Base-by-base conservation (phyloP, 2,888 invertebrate genomes). In the Epirrhoe tristata region DNA sequence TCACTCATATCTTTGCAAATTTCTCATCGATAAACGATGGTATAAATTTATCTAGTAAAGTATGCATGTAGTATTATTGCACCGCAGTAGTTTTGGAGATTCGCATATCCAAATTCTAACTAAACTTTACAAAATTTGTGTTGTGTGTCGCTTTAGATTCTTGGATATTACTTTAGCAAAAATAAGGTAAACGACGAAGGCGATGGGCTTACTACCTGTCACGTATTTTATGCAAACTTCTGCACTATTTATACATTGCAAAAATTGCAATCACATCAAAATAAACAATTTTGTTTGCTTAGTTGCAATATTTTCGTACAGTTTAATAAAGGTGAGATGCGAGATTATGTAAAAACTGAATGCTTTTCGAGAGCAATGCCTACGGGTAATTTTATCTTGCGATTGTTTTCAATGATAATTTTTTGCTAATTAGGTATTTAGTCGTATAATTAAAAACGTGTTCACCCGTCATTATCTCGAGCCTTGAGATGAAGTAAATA, bases 401-500 rank as follows among this genome's bases (percentile, higher is more conserved):
- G 58, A 62, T 62, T 54, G 53, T 61, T 31, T 50, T 54, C 32
- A 48, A 58, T 50, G 61, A 58, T 62, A 53, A 54, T 50, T 67
- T 39, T 58, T 34, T 55, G 54, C 43, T 63, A 43, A 58, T 58
- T 48, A 55, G 53, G 54, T 32, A 58, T 17, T 24, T 43, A 43
- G 6, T 53, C 32, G 50, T 58, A 58, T 54, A 66, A 66, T 62
- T 62, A 53, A 61, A 24, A 61, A 58, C 55, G 3, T 58, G 54
- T 67, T 51, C 58, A 48, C 57, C 50, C 56, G 52, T 31, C 39
- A 58, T 56, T 62, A 61, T 61, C 61, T 57, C 57, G 51, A 48
- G 32, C 32, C 62, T 53, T 55, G 58, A 50, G 58, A 10, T 46
- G 53, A 58, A 39, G 58, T 50, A n/a, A n/a, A 62, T 58, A 54